These are phyloP conservation scores for Pipistrellus kuhlii DNA, from an alignment of 2,797 vertebrate species.

Conservation along the genomic window DNA sequence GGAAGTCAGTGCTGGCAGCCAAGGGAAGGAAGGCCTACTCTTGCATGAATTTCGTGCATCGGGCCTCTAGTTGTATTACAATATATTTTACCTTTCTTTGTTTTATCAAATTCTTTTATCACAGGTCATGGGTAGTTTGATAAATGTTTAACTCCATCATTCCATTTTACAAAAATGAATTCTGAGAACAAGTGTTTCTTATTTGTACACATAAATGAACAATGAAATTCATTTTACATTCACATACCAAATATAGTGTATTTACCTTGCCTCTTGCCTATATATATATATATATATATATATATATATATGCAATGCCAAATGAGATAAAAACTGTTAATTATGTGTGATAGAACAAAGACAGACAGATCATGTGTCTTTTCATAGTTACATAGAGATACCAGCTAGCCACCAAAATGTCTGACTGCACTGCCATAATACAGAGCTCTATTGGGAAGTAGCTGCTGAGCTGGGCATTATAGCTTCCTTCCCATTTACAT, in stretches of 20 bases:
- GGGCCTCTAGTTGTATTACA: neutral
- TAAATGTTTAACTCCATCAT: neutral
- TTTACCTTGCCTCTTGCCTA: neutral
- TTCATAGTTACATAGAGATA: neutral
- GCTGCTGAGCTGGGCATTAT: neutral
- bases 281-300: too few relatives aligned
- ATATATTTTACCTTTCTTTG: neutral
- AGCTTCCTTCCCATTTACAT: neutral
- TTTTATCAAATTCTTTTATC: neutral
- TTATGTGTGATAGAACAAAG: neutral
- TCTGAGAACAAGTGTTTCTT: constrained; percentile 1
- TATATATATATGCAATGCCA: neutral
- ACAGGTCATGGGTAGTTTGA: neutral
- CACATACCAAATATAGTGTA: neutral
- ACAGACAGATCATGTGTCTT: neutral
- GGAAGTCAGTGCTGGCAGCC: too few relatives aligned
- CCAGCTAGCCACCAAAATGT: neutral
- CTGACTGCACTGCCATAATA: neutral
- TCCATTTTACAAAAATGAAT: neutral
- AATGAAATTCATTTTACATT: neutral
- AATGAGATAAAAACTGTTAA: neutral
- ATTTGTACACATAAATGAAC: neutral
- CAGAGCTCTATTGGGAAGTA: neutral
- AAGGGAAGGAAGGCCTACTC: too few relatives aligned
- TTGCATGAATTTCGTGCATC: too few relatives aligned